Base-by-base conservation (phyloP, 2,797 vertebrate genomes). In the Perodicticus potto region DNA sequence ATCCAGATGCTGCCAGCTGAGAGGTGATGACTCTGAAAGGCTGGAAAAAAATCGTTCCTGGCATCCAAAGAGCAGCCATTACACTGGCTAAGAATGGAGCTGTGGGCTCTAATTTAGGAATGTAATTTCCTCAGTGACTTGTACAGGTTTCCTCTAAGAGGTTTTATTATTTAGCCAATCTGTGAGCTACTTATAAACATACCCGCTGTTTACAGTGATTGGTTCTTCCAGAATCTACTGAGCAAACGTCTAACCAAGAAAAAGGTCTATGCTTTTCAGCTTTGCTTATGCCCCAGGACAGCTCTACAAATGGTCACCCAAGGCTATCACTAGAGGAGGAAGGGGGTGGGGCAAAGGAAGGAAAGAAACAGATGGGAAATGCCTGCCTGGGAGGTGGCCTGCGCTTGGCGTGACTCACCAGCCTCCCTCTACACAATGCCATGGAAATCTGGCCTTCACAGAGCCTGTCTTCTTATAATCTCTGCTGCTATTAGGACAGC, bases 151-250 rank as follows among this genome's bases (percentile, higher is more conserved):
- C n/a, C 49, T 91, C 78, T 53, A 53, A 74, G 61, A 82, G 29
- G 34, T 65, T 87, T 86, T 37, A 22, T 88, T 17, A 55, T 6
- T n/a, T 0, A 0, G 29, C 32, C 29, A 22, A 2, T 55, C 63
- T 67, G 73, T 72, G 69, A 94, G 49, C 55, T 61, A 53, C 43
- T 65, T 78, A 22, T 3, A 88, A 34, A 78, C 4, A 2, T 2
- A 80, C n/a, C 61, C 1, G 2, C 61, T 80, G 0, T 37, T 17
- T 34, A 27, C 11, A 40, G 55, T 34, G 65, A 73, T 2, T 59
- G 25, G 40, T 92, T 95, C 95, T 73, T 91, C 63, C 22, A 91
- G 78, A 85, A 93, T 19, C 57, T 83, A 86, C 59, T 20, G 27
- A 74, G 83, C 20, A 86, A 95, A 72, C 17, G 2, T 43, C 61